Evolutionary conservation across 2,888 invertebrate species (phyloP).

Genomic region (Scotopteryx bipunctaria): DNA sequence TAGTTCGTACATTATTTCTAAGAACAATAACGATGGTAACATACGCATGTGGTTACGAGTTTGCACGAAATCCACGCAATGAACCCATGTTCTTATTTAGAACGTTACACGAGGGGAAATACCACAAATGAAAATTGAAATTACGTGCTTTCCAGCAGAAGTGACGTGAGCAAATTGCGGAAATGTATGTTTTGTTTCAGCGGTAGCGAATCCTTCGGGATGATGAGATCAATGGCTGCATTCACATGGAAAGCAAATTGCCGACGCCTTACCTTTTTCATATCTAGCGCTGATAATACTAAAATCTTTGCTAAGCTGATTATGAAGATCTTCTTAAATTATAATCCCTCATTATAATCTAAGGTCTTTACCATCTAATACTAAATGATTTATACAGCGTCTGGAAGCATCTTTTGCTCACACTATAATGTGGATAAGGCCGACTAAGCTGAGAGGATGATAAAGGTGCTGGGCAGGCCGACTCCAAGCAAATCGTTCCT

Average conservation of each 20-base stretch:
- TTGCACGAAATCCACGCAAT: not conserved
- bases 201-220: conserved; percentile 50
- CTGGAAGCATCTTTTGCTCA: too few relatives aligned
- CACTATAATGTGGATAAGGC: too few relatives aligned
- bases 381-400: too few relatives aligned
- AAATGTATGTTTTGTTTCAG: conserved; percentile 54
- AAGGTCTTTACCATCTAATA: too few relatives aligned
- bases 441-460: too few relatives aligned
- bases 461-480: too few relatives aligned
- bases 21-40: not conserved
- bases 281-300: not conserved
- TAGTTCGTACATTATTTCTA: too few relatives aligned
- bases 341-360: too few relatives aligned
- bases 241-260: not conserved
- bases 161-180: conserved; percentile 53
- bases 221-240: conserved; percentile 35
- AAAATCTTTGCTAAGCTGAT: too few relatives aligned
- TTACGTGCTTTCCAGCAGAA: conserved; percentile 43
- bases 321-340: too few relatives aligned
- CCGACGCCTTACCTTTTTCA: not conserved
- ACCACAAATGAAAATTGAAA: conserved; percentile 52
- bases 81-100: conserved; percentile 12
- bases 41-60: not conserved
- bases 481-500: too few relatives aligned
- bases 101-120: conserved; percentile 10